Conservation (phyloP, 2,113 vertebrate species). For the Siniperca chuatsi region DNA sequence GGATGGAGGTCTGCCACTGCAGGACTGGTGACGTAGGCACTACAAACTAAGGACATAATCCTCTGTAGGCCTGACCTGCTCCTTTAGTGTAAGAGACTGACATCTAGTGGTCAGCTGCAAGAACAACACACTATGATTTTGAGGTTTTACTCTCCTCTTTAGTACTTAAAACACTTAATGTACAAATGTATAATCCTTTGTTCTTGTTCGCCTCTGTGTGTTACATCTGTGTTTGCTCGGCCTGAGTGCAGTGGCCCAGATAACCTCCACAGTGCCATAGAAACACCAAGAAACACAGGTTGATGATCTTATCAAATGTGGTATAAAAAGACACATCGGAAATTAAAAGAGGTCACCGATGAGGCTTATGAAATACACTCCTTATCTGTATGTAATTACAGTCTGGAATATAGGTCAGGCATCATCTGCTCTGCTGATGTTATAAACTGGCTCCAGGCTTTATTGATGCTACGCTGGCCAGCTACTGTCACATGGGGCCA, state of each 20-base stretch:
- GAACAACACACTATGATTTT: constrained; percentile 13
- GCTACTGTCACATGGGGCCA: constrained; percentile 29
- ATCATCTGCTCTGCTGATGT: constrained; percentile 58
- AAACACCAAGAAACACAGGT: neutral
- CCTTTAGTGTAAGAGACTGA: constrained; percentile 42
- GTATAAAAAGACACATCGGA: constrained; percentile 2
- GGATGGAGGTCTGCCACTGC: constrained; percentile 53
- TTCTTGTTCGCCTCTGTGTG: neutral
- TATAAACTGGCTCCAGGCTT: constrained; percentile 34
- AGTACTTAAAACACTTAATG: neutral
- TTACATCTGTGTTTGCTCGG: neutral
- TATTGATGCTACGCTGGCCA: constrained; percentile 50
- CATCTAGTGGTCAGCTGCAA: constrained; percentile 62
- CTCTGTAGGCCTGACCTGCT: constrained; percentile 10
- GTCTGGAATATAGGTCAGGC: constrained; percentile 57
- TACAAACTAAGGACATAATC: constrained; percentile 52
- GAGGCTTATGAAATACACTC: constrained; percentile 37
- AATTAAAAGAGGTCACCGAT: constrained; percentile 45
- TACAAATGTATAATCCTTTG: neutral
- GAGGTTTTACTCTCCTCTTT: neutral
- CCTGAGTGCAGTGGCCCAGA: neutral
- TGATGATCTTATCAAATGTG: neutral
- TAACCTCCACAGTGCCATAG: neutral
- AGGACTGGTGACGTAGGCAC: constrained; percentile 61
- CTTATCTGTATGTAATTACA: constrained; percentile 13